Percentiles rank a stretch among this genome's conserved stretches.
Conservation (phyloP, 2,888 invertebrate species). For the Drosophila tripunctata region DNA sequence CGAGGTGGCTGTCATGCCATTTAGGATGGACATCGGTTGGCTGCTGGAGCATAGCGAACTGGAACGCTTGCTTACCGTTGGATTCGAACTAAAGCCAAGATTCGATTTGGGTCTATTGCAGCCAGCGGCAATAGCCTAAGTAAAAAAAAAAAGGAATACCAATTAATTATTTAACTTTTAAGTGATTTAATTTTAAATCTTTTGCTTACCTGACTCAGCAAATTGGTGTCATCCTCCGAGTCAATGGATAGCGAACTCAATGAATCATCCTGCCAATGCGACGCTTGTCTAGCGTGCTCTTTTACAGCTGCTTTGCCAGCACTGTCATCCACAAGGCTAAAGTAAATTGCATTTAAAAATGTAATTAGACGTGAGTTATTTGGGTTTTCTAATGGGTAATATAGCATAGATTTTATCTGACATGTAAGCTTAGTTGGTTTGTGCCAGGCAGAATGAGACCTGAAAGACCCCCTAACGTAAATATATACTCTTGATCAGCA, state of each 20-base stretch:
- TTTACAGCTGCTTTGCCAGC: background rate
- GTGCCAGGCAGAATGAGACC: no score
- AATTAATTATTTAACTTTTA: background rate
- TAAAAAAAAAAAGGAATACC: background rate
- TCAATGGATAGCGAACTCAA: conserved; percentile 84
- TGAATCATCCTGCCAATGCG: conserved; percentile 83
- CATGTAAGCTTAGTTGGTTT: no score
- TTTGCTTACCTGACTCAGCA: conserved; percentile 82
- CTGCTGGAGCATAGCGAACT: conserved; percentile 80
- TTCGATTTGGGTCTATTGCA: conserved; percentile 84
- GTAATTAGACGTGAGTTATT: no score
- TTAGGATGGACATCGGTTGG: conserved; percentile 82
- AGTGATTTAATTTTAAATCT: no score
- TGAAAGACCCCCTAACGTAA: no score
- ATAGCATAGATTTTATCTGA: no score
- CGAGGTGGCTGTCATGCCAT: conserved; percentile 76
- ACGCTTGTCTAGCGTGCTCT: conserved; percentile 57
- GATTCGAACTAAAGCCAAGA: conserved; percentile 80
- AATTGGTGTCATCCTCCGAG: conserved; percentile 84
- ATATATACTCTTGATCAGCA: no score
- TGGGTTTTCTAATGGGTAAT: no score
- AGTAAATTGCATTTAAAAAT: no score
- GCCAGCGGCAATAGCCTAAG: conserved; percentile 84
- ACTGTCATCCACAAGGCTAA: conserved; percentile 9
- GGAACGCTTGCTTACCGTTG: conserved; percentile 74